Evolutionary conservation across 2,888 invertebrate genomes (phyloP), one percentile per base, ranked within the genome.

Genomic region (Pseudoips prasinana): DNA sequence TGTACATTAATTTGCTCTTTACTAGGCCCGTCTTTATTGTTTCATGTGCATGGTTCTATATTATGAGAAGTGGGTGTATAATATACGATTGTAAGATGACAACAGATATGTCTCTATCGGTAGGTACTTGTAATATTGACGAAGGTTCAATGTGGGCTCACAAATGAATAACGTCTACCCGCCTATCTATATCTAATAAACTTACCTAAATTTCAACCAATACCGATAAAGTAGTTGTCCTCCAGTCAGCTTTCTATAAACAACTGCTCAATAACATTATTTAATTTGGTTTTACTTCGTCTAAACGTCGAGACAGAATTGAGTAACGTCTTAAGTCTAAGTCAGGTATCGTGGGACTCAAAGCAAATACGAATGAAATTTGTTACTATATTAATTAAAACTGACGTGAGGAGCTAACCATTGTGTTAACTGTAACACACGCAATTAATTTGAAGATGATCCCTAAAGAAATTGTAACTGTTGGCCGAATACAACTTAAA

Each of bases 231-330:
- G 22, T 26, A 23, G n/a, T 42, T 46, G 54, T 53, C 58, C 43
- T 53, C 39, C 38, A 53, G 49, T 40, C 49, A 53, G 53, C 46
- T 53, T 53, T 53, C 55, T 46, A 48, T 54, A 43, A 42, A 48
- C 41, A 33, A 34, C 29, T 25, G 26, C 29, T 39, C 36, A 44
- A 29, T 47, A 39, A 35, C 38, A 39, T 44, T 38, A 39, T 44
- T 38, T 39, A 39, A 46, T 33, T 46, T 36, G 2, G 33, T 39
- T 38, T 39, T 42, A 41, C 30, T 41, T 46, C 22, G 19, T 8
- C 29, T 23, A 8, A 37, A 32, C 29, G 34, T 37, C 30, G 30
- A 34, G 29, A 36, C 33, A 38, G 33, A 48, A 45, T 53, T 40
- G 31, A 31, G 26, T 22, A 34, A 34, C 48, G n/a, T n/a, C n/a